These are phyloP conservation scores for Balaeniceps rex DNA, from an alignment of 2,113 vertebrate species.

Conservation along the genomic window DNA sequence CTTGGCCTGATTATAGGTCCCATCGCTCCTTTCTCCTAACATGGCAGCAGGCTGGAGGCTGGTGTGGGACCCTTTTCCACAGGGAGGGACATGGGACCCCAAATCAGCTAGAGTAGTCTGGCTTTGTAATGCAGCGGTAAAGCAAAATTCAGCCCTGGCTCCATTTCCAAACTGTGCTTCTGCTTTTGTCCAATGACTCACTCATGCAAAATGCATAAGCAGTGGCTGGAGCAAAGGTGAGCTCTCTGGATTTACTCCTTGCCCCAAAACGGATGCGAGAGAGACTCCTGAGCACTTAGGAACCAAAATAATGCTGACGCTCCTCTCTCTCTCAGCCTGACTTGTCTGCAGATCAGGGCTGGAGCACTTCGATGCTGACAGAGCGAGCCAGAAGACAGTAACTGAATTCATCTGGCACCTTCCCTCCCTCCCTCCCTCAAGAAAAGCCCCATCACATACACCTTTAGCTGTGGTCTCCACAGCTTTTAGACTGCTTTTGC, in stretches of 20 bases:
- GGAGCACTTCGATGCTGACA: neutral
- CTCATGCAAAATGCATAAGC: neutral
- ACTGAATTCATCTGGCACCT: neutral
- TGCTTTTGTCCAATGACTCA: neutral
- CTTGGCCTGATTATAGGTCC: neutral
- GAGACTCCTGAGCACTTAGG: neutral
- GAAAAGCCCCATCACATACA: neutral
- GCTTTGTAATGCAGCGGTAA: neutral
- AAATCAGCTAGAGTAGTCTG: neutral
- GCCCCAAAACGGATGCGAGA: neutral
- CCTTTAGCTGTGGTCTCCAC: neutral
- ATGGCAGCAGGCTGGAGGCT: neutral
- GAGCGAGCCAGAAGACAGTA: neutral
- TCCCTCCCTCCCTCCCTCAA: neutral
- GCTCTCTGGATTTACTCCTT: neutral
- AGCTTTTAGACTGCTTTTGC: neutral
- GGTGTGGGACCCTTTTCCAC: neutral
- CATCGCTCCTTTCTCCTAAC: neutral
- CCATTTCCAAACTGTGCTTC: neutral
- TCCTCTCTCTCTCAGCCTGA: neutral
- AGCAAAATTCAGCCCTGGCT: neutral
- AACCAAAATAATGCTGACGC: neutral
- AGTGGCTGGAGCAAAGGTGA: neutral
- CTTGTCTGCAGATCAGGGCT: neutral
- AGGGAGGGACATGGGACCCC: neutral